Evolutionary conservation across 2,797 vertebrate genomes (phyloP), one percentile per base, ranked within the genome.

Genomic region (Leptodactylus fallax): DNA sequence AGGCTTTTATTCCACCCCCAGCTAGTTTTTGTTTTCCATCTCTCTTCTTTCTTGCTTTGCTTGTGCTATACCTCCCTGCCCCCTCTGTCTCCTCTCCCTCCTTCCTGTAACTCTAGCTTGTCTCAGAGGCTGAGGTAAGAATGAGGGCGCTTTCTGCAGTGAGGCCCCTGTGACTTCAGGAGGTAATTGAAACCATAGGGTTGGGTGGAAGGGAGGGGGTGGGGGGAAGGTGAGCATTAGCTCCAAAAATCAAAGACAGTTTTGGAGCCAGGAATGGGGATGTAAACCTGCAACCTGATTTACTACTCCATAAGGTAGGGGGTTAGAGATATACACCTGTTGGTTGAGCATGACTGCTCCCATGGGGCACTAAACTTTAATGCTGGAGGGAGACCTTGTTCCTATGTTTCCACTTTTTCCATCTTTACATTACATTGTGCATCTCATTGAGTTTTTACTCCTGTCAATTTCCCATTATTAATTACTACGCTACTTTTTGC

Each of bases 101-200:
- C 67, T 88, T 85, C 87, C 83, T 88, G 87, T 88, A 88, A 88
- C 87, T 85, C 83, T 85, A 85, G 83, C 83, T 81, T 51, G 67
- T 85, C 81, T 87, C 58, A 8, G 67, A 85, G 83, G 82, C 83
- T 85, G 87, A 88, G 83, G 83, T 88, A 85, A 88, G 87, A 88
- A 85, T 88, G 78, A 88, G 83, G 83, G 87, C 77, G 82, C 87
- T 88, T 85, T 85, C 83, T 88, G 77, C 67, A 85, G 78, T 81
- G 83, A 88, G 87, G 87, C 87, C 87, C 83, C 83, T 81, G 79
- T 88, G 87, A 88, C 83, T 88, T 85, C 78, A 81, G 65, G 71
- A 81, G 83, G 87, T 88, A 88, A 88, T 88, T 88, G 87, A 85
- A 88, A 88, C 87, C 87, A 88, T 88, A 85, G 83, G 87, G 71